Base-by-base conservation (phyloP, 2,113 vertebrate species). In the Fulmarus glacialis region DNA sequence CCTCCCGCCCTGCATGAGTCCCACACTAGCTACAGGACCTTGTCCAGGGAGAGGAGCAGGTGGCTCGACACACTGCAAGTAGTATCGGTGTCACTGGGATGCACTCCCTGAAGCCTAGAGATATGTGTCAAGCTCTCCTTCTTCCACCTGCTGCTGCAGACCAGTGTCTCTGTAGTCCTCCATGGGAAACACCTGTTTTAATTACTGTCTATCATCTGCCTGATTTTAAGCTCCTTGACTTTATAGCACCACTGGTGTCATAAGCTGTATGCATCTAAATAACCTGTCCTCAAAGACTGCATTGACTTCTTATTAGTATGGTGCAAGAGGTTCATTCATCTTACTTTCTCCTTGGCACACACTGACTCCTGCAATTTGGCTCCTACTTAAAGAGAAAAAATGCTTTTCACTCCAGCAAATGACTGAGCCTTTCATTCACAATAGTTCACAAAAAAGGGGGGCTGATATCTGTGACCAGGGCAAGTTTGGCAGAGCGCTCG, bases 61-160 rank as follows among this genome's bases (percentile, higher is more conserved):
- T 38, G 20, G 17, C 9, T 92, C 38, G 9, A 4, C 8, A 9
- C 22, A 12, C 24, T 40, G 29, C 45, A 27, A 17, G 18, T 24
- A 17, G 26, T 34, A 80, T 6, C 3, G 0, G 30, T 78, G n/a
- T 42, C 82, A 64, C 34, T 53, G 58, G 29, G 29, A 43, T 72
- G 38, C 8, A 18, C 6, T 82, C 36, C 29, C 36, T 38, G 30
- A 66, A 23, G 14, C 0, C 0, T 0, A 48, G 27, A 63, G n/a
- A 47, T 42, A 7, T 7, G 55, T 32, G 26, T 27, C 24, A 71
- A 45, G 29, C 11, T 79, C 60, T 40, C 0, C 26, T 56, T 82
- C 64, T 87, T 26, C 45, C 34, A 56, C 36, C 36, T 75, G 42
- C 34, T 59, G 12, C 66, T 86, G 30, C 75, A 89, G 45, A 63